Conservation (phyloP, 2,113 vertebrate species). For the Nothobranchius furzeri region DNA sequence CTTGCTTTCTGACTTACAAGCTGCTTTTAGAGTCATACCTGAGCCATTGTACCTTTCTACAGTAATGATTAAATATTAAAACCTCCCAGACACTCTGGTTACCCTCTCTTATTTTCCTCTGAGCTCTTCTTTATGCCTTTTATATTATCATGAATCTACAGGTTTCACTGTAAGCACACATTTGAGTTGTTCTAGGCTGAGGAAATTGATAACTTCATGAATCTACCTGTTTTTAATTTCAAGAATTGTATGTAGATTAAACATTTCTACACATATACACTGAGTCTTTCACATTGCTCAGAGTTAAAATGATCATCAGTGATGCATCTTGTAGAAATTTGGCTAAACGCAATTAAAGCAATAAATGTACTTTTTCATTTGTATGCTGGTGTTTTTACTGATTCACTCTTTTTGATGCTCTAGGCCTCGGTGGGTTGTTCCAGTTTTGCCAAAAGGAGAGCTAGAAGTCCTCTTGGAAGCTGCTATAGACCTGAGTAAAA, state of each 20-base stretch:
- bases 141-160: too few species aligned
- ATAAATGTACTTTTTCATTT: neutral
- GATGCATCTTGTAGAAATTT: neutral
- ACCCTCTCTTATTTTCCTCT: neutral
- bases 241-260: neutral
- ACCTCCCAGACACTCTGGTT: neutral
- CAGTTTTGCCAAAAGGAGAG: constrained; percentile 99
- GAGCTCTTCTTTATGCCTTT: neutral
- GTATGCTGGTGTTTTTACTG: neutral
- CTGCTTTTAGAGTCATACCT: neutral
- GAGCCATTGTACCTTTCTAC: too few species aligned
- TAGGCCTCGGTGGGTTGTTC: constrained; percentile 99
- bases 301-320: neutral
- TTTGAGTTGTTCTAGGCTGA: too few species aligned
- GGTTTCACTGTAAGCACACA: too few species aligned
- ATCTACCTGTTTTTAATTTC: too few species aligned
- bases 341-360: neutral
- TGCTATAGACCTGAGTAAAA: constrained; percentile 99
- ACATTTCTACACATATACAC: neutral
- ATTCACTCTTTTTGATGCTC: constrained; percentile 5
- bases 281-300: neutral
- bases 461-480: constrained; percentile 99
- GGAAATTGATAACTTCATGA: too few species aligned
- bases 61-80: too few species aligned
- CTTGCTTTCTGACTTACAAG: neutral